phyloP scores from a whole-genome alignment of 2,113 vertebrate species.

The Climacteris rufus region DNA sequence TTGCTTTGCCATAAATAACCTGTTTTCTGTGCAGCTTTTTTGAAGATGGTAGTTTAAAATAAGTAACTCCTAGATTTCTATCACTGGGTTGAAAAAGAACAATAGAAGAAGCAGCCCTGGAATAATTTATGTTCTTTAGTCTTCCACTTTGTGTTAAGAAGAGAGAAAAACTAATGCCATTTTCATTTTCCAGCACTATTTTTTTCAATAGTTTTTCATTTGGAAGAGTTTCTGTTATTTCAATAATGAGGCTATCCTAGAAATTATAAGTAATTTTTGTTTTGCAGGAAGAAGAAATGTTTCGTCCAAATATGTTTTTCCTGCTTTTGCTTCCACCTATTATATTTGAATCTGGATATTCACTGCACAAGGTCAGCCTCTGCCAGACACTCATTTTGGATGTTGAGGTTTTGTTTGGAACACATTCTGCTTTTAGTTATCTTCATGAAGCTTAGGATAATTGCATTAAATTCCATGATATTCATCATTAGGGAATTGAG shows the following conservation, averaged over 20 bases:
- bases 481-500: neutral
- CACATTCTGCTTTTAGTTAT: neutral
- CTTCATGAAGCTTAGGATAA: neutral
- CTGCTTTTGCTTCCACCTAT: conserved; percentile 95
- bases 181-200: neutral
- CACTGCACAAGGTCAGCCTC: conserved; percentile 90
- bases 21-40: neutral
- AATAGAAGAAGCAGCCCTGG: neutral
- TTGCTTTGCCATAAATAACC: neutral
- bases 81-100: neutral
- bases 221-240: neutral
- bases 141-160: neutral
- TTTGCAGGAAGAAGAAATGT: conserved; percentile 96
- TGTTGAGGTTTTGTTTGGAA: neutral
- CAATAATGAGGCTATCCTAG: neutral
- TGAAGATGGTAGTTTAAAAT: neutral
- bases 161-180: neutral
- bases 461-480: neutral
- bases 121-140: neutral
- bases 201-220: neutral
- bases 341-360: conserved; percentile 99
- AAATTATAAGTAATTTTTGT: conserved; percentile 6
- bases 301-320: conserved; percentile 99
- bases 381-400: neutral
- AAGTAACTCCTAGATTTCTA: neutral